Evolutionary conservation across 1,140 invertebrate species (phyloP).

Genomic region (Caerostris extrusa): DNA sequence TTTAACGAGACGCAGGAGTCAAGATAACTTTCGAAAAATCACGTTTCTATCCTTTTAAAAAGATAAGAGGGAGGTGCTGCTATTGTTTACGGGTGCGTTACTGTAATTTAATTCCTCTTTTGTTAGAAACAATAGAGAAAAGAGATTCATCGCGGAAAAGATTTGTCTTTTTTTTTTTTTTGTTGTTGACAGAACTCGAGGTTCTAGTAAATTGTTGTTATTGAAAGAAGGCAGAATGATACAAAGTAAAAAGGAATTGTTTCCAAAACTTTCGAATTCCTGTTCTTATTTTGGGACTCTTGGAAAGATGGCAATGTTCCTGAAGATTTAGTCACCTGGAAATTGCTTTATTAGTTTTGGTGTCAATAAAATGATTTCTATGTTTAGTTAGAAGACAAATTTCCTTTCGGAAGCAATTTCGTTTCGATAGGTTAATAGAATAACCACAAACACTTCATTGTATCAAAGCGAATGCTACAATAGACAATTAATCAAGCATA

Average conservation of each 20-base stretch:
- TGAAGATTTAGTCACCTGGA: neutral
- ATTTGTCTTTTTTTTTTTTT: slow-evolving; percentile 17
- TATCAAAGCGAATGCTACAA: neutral
- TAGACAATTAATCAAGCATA: neutral
- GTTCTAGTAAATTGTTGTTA: slow-evolving; percentile 57
- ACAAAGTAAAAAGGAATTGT: slow-evolving; percentile 34
- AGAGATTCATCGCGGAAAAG: slow-evolving; percentile 47
- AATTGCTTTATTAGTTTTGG: neutral
- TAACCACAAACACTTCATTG: neutral
- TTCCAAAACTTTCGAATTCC: slow-evolving; percentile 10
- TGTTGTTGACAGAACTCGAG: slow-evolving; percentile 1
- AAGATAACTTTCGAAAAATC: slow-evolving; percentile 74
- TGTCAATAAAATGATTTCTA: neutral
- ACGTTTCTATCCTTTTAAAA: slow-evolving; percentile 68
- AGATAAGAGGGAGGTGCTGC: slow-evolving; percentile 11
- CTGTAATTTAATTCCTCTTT: slow-evolving; percentile 67
- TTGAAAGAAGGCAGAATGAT: slow-evolving; percentile 24
- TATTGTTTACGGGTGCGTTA: slow-evolving; percentile 63
- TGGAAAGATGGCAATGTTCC: neutral
- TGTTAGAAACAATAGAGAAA: slow-evolving; percentile 61
- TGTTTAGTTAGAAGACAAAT: neutral
- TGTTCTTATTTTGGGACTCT: neutral
- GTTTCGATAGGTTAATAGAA: neutral
- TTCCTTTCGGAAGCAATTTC: neutral
- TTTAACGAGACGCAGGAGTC: slow-evolving; percentile 55